Evolutionary conservation across 2,888 invertebrate species (phyloP).

Genomic region (Dasysyrphus albostriatus): DNA sequence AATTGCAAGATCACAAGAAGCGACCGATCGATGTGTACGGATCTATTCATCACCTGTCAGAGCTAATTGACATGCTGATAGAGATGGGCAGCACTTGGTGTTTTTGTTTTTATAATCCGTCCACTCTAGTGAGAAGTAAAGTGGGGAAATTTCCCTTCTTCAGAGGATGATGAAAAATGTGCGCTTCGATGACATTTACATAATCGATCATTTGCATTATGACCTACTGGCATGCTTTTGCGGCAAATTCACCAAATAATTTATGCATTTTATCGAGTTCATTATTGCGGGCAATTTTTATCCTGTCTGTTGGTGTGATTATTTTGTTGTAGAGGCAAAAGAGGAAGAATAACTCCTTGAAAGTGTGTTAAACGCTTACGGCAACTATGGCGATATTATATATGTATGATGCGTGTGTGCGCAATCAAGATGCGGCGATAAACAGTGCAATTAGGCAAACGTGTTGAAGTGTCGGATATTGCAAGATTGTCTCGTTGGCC

Average conservation of each 20-base stretch:
- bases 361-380: constrained; percentile 64
- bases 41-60: constrained; percentile 75
- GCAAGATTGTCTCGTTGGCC: constrained; percentile 34
- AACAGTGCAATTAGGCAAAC: constrained; percentile 52
- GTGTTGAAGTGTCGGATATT: constrained; percentile 53
- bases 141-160: constrained; percentile 46
- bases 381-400: not conserved
- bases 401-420: constrained; percentile 62
- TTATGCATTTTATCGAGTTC: constrained; percentile 61
- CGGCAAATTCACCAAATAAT: constrained; percentile 46
- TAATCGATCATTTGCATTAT: constrained; percentile 70
- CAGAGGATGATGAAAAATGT: constrained; percentile 23
- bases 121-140: not conserved
- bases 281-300: constrained; percentile 47
- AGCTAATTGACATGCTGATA: constrained; percentile 71
- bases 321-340: not conserved
- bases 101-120: constrained; percentile 22
- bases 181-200: constrained; percentile 66
- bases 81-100: constrained; percentile 53
- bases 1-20: constrained; percentile 65
- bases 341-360: constrained; percentile 15
- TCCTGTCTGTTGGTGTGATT: constrained; percentile 34
- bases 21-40: constrained; percentile 55
- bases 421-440: constrained; percentile 53
- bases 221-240: constrained; percentile 69